Evolutionary conservation across 2,888 invertebrate species (phyloP), one percentile per base, ranked within the genome.

Genomic region (Lomographa bimaculata): DNA sequence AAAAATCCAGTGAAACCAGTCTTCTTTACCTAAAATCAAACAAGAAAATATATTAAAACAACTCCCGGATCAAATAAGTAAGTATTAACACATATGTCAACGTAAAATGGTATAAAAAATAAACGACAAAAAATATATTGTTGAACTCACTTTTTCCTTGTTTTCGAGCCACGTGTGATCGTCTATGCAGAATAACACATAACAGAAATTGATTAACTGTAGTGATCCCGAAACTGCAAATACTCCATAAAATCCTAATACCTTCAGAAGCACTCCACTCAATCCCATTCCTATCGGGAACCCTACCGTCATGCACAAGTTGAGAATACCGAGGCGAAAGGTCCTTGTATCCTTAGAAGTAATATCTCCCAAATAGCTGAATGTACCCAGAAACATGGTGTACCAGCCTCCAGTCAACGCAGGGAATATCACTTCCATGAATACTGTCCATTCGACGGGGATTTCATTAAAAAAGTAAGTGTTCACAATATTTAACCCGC

Each of bases 301-400:
- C n/a, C 87, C 86, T 1, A 86, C 56, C n/a, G 85, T 83, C 82
- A 86, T 80, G 47, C 87, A 86, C 58, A 89, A 61, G 60, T 67
- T 87, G 23, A 86, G 48, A 26, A 93, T 84, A 0, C 92, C 92
- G 44, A 93, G 80, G 29, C 93, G 77, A 34, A 91, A 80, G 0
- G 93, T 93, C 57, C 92, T 89, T 1, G 86, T 86, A 20, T 91
- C 86, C 14, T 78, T 82, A 6, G 86, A 83, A 5, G 92, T 90
- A 3, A 92, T 86, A 28, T 92, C 91, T 4, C 92, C 90, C 21
- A 93, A 74, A 65, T 92, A 93, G 52, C 91, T 91, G 68, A 91
- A 91, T 32, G 91, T 76, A 0, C 91, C 90, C 23, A 91, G 80
- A 32, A 91, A 86, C 85, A 91, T 89, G 1, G 90, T 89, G 51